Evolutionary conservation across 2,888 invertebrate species (phyloP).

Genomic region (Heptascelio sp.): DNA sequence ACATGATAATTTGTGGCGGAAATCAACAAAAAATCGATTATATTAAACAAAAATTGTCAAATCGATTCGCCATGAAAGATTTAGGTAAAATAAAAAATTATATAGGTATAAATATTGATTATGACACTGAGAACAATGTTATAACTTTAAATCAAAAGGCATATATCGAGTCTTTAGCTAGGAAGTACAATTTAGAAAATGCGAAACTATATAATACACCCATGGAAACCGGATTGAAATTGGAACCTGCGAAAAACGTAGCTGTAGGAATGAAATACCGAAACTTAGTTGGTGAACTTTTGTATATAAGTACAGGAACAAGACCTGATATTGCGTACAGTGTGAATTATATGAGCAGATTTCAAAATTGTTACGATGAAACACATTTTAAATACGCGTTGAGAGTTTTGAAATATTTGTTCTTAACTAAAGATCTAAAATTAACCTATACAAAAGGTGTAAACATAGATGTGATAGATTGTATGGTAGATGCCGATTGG

Average conservation of each 20-base stretch:
- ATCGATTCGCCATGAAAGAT: conserved; percentile 48
- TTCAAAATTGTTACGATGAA: not conserved
- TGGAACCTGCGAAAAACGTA: not conserved
- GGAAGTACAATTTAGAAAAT: not conserved
- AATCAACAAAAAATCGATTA: conserved; percentile 29
- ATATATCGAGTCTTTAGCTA: not conserved
- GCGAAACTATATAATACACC: not conserved
- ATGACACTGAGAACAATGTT: not conserved
- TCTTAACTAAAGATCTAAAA: not conserved
- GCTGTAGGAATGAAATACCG: not conserved
- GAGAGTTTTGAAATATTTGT: not conserved
- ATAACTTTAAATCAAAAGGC: not conserved
- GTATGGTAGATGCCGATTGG: not conserved
- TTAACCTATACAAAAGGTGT: not conserved
- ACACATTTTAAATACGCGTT: not conserved
- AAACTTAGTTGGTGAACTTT: not conserved
- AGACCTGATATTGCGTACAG: not conserved
- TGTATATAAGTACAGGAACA: not conserved
- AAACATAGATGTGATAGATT: not conserved
- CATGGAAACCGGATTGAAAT: not conserved
- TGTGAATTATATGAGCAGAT: not conserved
- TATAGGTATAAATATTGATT: conserved; percentile 47
- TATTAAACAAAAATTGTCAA: conserved; percentile 34
- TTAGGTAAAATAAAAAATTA: conserved; percentile 42
- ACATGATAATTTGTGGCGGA: conserved; percentile 4